Evolutionary conservation across 2,888 invertebrate genomes (phyloP), one percentile per base, ranked within the genome.

Genomic region (Tanypteryx hageni): DNA sequence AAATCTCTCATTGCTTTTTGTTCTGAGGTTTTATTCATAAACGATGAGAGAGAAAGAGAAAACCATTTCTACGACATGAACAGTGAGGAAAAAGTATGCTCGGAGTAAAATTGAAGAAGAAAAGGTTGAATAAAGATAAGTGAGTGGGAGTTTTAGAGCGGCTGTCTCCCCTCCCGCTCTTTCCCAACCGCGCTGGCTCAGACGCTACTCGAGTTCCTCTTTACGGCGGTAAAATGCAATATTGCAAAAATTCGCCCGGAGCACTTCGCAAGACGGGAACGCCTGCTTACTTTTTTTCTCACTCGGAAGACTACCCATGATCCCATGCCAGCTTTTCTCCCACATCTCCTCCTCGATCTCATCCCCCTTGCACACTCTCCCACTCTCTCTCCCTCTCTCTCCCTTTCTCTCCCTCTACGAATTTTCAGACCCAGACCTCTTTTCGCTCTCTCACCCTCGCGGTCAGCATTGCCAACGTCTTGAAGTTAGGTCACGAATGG

Each of bases 301-400:
- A 68, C 68, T 22, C 7, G n/a, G 13, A 22, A 76, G 44, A 44
- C 44, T 44, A 44, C 44, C 44, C 44, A 44, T 44, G 5, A 44
- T 44, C 44, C 44, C 44, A 44, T 44, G 44, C 44, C 44, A 44
- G 44, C 44, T 44, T n/a, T n/a, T 44, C 44, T 44, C 44, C 44
- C 44, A 44, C 44, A 44, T 76, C 68, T 68, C 22, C 68, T n/a
- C 76, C 22, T 76, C 76, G 76, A 76, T 76, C 76, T 76, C 68
- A 68, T 68, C 10, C 76, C 18, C 44, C 13, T 61, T 61, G 2
- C 61, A 16, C 76, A 13, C 5, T 76, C 76, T 13, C 76, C 76
- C 76, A 27, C 76, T 22, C 76, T 22, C 11, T 64, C 27, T 76
- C 44, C 5, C 44, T 44, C 5, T 44, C 44, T 44, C 44, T 44